A percentile compares a stretch with the other conserved stretches of the same genome.
Conservation (phyloP, 2,113 vertebrate genomes). For the Dasyprocta punctata region DNA sequence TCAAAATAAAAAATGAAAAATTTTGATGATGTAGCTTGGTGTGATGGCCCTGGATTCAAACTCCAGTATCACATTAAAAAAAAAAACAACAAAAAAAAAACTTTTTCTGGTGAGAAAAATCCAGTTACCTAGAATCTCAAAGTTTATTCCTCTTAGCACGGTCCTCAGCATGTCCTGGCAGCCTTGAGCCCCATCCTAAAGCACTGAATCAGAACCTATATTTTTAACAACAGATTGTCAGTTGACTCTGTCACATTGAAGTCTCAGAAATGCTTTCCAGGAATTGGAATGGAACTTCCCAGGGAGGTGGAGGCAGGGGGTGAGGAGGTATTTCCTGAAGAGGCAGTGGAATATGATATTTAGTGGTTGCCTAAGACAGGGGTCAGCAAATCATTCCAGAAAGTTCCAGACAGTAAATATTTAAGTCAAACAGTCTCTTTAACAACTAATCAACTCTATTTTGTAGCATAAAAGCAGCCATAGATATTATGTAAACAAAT, state of each 20-base stretch:
- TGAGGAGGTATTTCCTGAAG: background rate
- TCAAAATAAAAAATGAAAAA: background rate
- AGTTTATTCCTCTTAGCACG: background rate
- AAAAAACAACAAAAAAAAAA: too few species aligned
- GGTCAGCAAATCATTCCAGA: background rate
- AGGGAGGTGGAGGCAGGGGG: rapidly evolving
- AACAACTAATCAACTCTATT: background rate
- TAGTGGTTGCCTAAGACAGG: background rate
- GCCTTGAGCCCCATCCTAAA: background rate
- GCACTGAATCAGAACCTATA: background rate
- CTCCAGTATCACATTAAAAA: background rate
- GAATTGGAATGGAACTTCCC: background rate
- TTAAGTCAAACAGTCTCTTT: background rate
- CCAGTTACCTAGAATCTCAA: background rate
- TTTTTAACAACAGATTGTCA: background rate
- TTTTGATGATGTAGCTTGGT: too few species aligned
- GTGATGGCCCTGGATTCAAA: background rate
- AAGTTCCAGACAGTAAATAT: background rate
- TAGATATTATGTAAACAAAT: background rate
- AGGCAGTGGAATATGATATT: background rate
- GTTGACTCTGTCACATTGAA: background rate
- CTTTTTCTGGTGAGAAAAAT: background rate
- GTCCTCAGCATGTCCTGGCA: rapidly evolving
- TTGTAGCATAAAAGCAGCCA: rapidly evolving
- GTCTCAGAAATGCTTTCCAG: background rate